Evolutionary conservation across 2,113 vertebrate species (phyloP).

Genomic region (Illadopsis cleaveri): DNA sequence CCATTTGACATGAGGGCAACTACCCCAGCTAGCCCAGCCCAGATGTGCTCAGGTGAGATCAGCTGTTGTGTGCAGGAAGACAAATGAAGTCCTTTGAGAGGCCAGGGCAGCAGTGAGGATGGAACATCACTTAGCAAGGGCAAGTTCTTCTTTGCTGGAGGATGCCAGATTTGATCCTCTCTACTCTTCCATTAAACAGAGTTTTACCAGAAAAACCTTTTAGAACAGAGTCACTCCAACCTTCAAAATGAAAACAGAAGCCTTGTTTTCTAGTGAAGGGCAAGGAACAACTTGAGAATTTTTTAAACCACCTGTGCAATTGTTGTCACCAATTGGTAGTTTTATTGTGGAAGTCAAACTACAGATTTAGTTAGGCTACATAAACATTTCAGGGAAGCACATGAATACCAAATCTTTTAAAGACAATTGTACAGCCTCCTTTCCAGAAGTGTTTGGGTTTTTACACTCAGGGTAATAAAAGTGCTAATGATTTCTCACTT

Average conservation of each 20-base stretch:
- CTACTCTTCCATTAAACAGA: background rate
- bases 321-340: background rate
- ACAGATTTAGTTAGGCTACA: background rate
- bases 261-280: background rate
- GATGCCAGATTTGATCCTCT: background rate
- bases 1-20: background rate
- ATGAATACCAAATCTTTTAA: background rate
- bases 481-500: background rate
- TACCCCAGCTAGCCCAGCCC: background rate
- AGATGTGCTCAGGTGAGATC: background rate
- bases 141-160: background rate
- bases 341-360: background rate
- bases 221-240: background rate
- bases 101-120: background rate
- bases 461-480: background rate
- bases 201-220: background rate
- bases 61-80: background rate
- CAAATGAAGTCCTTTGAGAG: fast-evolving
- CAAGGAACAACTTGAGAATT: background rate
- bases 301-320: background rate
- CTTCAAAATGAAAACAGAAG: background rate
- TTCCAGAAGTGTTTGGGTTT: background rate
- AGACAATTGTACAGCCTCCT: background rate
- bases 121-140: background rate
- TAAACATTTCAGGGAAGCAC: background rate